Percentiles rank a stretch among this genome's conserved stretches.
These are phyloP conservation scores for Nymphalis urticae DNA, from an alignment of 2,888 invertebrate species.

Conservation along the genomic window DNA sequence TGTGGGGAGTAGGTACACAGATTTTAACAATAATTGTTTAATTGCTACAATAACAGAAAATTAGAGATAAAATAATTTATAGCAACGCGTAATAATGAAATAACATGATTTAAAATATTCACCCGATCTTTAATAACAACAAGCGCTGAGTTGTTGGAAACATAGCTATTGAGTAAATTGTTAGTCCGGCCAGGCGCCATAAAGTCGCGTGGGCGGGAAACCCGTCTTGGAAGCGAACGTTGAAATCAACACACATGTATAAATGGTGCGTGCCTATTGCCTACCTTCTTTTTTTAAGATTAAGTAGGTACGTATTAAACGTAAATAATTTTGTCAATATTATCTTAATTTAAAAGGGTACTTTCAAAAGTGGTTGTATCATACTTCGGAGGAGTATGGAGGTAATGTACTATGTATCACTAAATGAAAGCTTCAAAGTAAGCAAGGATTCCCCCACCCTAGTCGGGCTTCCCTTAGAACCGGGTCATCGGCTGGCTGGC, in stretches of 20 bases:
- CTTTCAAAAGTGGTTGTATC: background rate
- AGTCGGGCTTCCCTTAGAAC: conserved; percentile 71
- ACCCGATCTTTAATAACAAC: conserved; percentile 34
- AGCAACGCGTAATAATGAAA: conserved; percentile 12
- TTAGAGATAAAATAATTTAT: background rate
- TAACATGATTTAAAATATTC: conserved; percentile 30
- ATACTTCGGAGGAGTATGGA: background rate
- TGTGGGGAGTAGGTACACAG: conserved; percentile 20
- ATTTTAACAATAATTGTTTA: conserved; percentile 1
- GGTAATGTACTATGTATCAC: background rate
- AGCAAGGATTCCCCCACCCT: conserved; percentile 48
- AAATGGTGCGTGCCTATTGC: conserved; percentile 29
- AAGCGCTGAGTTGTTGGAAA: conserved; percentile 48
- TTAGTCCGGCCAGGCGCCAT: conserved; percentile 70
- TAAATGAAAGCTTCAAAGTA: conserved; percentile 32
- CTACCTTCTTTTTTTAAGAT: conserved; percentile 22
- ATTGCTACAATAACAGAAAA: background rate
- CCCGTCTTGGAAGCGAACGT: conserved; percentile 71
- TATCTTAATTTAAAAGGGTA: background rate
- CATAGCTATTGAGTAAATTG: conserved; percentile 62
- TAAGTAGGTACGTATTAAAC: background rate
- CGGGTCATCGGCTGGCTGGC: conserved; percentile 70
- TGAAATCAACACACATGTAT: conserved; percentile 50
- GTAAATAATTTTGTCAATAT: background rate
- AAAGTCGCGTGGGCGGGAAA: conserved; percentile 79